phyloP scores from a whole-genome alignment of 2,888 invertebrate species.

The Protula sp. region DNA sequence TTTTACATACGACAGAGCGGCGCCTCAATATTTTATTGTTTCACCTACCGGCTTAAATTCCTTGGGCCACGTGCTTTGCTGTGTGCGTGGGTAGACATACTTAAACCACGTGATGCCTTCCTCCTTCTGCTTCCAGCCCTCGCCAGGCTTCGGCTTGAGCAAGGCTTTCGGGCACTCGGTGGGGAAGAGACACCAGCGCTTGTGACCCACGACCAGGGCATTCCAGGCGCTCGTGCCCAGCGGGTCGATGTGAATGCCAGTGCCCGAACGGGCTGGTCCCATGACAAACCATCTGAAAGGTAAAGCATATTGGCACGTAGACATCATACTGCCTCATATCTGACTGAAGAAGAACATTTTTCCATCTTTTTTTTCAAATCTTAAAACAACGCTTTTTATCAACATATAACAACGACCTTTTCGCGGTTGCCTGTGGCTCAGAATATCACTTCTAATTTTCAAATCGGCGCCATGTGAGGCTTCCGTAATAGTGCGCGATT shows the following conservation, averaged over 20 bases:
- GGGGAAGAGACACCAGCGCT: conserved; percentile 96
- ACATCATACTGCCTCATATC: too few relatives aligned
- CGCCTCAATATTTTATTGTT: too few relatives aligned
- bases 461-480: too few relatives aligned
- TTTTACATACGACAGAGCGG: too few relatives aligned
- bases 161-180: conserved; percentile 92
- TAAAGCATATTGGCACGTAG: too few relatives aligned
- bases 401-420: too few relatives aligned
- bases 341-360: too few relatives aligned
- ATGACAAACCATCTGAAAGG: conserved; percentile 84
- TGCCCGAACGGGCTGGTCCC: conserved; percentile 95
- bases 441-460: too few relatives aligned
- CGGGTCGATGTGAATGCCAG: conserved; percentile 98
- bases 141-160: conserved; percentile 82
- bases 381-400: too few relatives aligned
- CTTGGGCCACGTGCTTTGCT: conserved; percentile 80
- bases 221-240: conserved; percentile 99
- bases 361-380: too few relatives aligned
- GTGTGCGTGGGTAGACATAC: conserved; percentile 87
- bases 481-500: too few relatives aligned
- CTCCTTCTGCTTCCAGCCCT: conserved; percentile 95
- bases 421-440: too few relatives aligned
- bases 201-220: conserved; percentile 87
- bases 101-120: conserved; percentile 99
- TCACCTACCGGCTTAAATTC: conserved; percentile 60